These are phyloP conservation scores for Grammomys dolichurus DNA, from an alignment of 2,113 vertebrate species.

Conservation along the genomic window DNA sequence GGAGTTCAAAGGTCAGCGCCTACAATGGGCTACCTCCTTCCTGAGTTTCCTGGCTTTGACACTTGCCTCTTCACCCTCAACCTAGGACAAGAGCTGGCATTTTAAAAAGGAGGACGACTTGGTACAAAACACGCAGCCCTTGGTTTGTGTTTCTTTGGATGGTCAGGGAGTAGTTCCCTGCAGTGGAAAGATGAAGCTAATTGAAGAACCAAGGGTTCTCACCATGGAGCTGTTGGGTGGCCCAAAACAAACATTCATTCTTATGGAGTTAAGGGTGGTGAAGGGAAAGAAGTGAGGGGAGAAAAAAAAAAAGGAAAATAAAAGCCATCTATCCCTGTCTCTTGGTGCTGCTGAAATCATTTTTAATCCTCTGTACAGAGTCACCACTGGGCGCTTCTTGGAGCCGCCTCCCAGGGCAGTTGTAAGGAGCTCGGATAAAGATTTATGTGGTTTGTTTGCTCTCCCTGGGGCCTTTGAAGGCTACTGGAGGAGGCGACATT, in stretches of 20 bases:
- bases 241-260: conserved; percentile 44
- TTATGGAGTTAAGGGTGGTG: background rate
- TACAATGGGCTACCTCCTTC: background rate
- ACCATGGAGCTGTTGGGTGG: conserved; percentile 8
- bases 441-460: conserved; percentile 88
- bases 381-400: conserved; percentile 81
- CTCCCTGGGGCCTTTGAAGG: conserved; percentile 90
- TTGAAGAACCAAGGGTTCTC: background rate
- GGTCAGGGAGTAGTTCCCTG: background rate
- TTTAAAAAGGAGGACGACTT: background rate
- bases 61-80: background rate
- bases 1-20: background rate
- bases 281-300: background rate
- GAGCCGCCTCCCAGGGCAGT: conserved; percentile 82
- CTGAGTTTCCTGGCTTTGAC: background rate
- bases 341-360: conserved; percentile 65
- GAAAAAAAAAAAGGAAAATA: background rate
- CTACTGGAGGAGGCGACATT: conserved; percentile 87
- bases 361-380: conserved; percentile 81
- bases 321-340: conserved; percentile 59
- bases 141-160: background rate
- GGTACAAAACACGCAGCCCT: background rate
- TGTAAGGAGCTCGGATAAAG: conserved; percentile 87
- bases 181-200: background rate
- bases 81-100: background rate